phyloP scores from a whole-genome alignment of 2,797 vertebrate genomes.

The Molossus molossus region DNA sequence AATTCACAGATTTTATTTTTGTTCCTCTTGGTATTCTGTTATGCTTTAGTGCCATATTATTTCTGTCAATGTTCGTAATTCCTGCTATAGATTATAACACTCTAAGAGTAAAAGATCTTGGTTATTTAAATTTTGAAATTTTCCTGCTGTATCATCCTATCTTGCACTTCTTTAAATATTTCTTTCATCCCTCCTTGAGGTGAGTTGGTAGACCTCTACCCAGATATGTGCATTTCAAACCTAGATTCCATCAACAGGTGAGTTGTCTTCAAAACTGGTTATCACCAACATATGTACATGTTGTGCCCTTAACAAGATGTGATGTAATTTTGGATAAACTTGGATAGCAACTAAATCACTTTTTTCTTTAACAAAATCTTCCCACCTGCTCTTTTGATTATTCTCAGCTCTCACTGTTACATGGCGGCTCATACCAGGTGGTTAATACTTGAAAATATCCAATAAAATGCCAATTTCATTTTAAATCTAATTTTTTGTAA shows the following conservation, averaged over 20 bases:
- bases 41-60: neutral
- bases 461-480: neutral
- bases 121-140: neutral
- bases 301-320: neutral
- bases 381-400: neutral
- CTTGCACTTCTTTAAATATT: neutral
- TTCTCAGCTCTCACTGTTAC: neutral
- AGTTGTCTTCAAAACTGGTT: neutral
- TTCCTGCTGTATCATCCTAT: neutral
- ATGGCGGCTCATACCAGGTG: neutral
- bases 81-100: neutral
- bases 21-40: neutral
- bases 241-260: neutral
- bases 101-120: neutral
- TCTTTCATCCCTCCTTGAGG: neutral
- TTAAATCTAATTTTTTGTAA: neutral
- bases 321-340: neutral
- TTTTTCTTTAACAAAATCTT: neutral
- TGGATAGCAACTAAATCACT: neutral
- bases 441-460: neutral
- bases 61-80: neutral
- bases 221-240: neutral
- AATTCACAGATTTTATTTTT: neutral
- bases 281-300: neutral
- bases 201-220: neutral